Evolutionary conservation across 2,797 vertebrate genomes (phyloP).

Genomic region (Rallus crepitans): DNA sequence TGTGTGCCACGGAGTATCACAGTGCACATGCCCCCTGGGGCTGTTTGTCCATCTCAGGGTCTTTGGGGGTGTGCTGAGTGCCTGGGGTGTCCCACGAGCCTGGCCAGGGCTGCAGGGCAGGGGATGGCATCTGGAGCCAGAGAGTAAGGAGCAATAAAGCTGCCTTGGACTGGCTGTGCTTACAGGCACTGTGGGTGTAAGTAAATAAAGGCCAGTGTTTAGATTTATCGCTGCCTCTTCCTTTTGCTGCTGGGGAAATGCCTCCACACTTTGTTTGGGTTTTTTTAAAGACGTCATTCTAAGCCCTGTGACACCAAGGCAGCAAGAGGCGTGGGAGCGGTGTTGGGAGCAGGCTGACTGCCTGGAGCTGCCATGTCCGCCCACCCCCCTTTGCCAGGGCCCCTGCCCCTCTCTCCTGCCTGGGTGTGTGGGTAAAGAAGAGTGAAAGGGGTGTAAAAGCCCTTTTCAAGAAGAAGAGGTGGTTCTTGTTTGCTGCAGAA

Average conservation of each 20-base stretch:
- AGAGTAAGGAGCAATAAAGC: not conserved
- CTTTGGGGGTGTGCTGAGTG: rapidly evolving
- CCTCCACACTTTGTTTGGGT: not conserved
- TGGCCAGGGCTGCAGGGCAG: too few species aligned
- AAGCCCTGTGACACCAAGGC: not conserved
- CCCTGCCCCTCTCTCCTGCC: too few species aligned
- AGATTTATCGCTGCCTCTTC: not conserved
- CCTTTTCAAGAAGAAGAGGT: not conserved
- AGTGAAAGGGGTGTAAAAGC: too few species aligned
- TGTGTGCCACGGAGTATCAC: rapidly evolving
- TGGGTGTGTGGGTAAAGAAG: not conserved
- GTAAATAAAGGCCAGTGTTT: not conserved
- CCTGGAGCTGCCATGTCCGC: too few species aligned
- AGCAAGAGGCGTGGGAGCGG: not conserved
- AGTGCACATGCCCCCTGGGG: not conserved
- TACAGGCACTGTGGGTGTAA: not conserved
- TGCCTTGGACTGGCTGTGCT: not conserved
- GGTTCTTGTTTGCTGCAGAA: not conserved
- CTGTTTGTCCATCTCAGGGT: rapidly evolving
- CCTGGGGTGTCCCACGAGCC: too few species aligned
- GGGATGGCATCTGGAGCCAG: too few species aligned
- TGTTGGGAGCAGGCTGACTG: too few species aligned
- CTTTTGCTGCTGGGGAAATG: not conserved
- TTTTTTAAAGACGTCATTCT: not conserved
- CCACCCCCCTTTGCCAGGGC: too few species aligned